Base-by-base conservation (phyloP, 2,113 vertebrate species). In the Plecotus auritus region DNA sequence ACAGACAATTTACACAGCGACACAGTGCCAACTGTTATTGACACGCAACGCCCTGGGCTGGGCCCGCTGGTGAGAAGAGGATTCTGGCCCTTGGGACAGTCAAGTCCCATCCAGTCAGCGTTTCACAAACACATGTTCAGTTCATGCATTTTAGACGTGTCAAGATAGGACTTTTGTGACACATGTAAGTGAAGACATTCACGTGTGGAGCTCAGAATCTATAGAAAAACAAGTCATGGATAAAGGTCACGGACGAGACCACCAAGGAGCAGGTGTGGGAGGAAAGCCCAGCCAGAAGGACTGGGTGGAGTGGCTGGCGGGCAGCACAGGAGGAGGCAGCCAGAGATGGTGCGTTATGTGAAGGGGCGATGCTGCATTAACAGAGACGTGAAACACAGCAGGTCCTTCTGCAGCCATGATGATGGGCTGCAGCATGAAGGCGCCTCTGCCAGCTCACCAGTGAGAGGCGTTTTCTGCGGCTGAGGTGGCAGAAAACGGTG, bases 401-500 rank as follows among this genome's bases (percentile, higher is more conserved):
- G 22, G 47, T 5, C 85, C 45, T 47, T 80, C 72, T 3, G 37
- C 0, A 8, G 35, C 0, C 0, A 23, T 4, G 70, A 28, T 1
- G 23, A 16, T 22, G 35, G 54, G 17, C 7, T 8, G 26, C 47
- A 64, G 66, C 2, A 14, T 4, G 40, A 40, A 73, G 47, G 80
- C 10, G 17, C 26, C 16, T 56, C 51, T 64, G 51, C 56, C 42
- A 32, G 61, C 23, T 72, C 20, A 12, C 4, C 59, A 28, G 28
- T 0, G 17, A 54, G 22, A 70, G 28, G 40, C 16, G 20, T n/a
- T 88, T 70, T 67, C 72, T 77, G 61, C 26, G 61, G 73, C 49
- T 0, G 3, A 30, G 42, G n/a, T 51, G 40, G 13, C 56, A 61
- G 54, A 30, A 2, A 23, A 18, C 0, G 0, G 17, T 26, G 0